phyloP scores from a whole-genome alignment of 1,140 invertebrate genomes.

The Pristionchus pacificus region DNA sequence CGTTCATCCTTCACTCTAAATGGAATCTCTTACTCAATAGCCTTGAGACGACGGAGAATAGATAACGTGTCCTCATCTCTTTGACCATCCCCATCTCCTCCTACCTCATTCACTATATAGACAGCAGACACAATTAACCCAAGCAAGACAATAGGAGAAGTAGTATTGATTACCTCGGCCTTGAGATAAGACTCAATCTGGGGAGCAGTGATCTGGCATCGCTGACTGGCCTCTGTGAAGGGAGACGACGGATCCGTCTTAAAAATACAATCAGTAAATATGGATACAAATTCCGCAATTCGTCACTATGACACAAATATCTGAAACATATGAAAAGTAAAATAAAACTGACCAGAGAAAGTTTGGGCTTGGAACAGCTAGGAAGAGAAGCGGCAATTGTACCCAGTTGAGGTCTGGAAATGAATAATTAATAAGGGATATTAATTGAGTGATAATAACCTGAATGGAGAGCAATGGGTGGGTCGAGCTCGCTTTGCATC shows the following conservation, averaged over 20 bases:
- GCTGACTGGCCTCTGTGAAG: slow-evolving; percentile 28
- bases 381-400: slow-evolving; percentile 47
- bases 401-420: slow-evolving; percentile 42
- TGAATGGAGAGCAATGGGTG: slow-evolving; percentile 52
- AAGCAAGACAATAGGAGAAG: neutral
- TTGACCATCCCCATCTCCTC: no score
- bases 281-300: no score
- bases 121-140: slow-evolving; percentile 6
- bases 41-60: no score
- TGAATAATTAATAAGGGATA: neutral
- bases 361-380: slow-evolving; percentile 7
- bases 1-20: no score
- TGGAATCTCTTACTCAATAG: no score
- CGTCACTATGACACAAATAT: no score
- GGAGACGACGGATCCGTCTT: slow-evolving; percentile 32
- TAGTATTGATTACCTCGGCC: slow-evolving; percentile 41
- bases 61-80: no score
- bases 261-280: no score
- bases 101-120: no score
- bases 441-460: neutral
- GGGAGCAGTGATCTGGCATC: slow-evolving; percentile 36
- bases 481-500: slow-evolving; percentile 45
- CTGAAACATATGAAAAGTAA: neutral
- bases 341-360: neutral
- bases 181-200: slow-evolving; percentile 46